Evolutionary conservation across 2,113 vertebrate species (phyloP).

Genomic region (Ictalurus punctatus): DNA sequence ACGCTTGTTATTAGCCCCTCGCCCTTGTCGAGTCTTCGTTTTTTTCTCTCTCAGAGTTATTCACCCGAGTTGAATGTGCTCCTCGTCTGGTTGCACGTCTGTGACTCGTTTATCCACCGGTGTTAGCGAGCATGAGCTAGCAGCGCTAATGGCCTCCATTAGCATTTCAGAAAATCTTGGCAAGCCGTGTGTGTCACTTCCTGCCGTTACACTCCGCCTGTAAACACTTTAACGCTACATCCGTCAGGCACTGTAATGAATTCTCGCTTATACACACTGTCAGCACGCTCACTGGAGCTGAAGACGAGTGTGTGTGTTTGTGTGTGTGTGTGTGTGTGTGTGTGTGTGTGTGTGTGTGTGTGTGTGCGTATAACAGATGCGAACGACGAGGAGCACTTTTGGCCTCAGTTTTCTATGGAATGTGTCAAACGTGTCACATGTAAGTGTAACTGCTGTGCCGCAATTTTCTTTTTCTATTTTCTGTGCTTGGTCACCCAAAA

Average conservation of each 20-base stretch:
- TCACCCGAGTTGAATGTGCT: background rate
- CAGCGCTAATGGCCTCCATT: slow-evolving; percentile 55
- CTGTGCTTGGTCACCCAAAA: slow-evolving; percentile 23
- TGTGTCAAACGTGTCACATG: slow-evolving; percentile 32
- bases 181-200: slow-evolving; percentile 40
- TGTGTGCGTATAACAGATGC: slow-evolving; percentile 41
- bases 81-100: slow-evolving; percentile 13
- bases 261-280: slow-evolving; percentile 53
- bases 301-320: slow-evolving; percentile 34
- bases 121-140: slow-evolving; percentile 47
- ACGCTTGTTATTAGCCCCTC: background rate
- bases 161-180: slow-evolving; percentile 51
- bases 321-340: slow-evolving; percentile 27
- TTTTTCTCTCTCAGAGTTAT: background rate
- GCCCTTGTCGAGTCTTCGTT: background rate
- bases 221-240: slow-evolving; percentile 56
- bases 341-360: slow-evolving; percentile 27
- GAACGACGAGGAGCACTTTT: slow-evolving; percentile 18
- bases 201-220: slow-evolving; percentile 48
- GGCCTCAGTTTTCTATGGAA: slow-evolving; percentile 22
- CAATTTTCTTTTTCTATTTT: slow-evolving; percentile 35
- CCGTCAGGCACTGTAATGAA: slow-evolving; percentile 53
- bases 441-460: slow-evolving; percentile 16
- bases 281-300: slow-evolving; percentile 47
- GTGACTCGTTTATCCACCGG: slow-evolving; percentile 45